phyloP scores from a whole-genome alignment of 2,113 vertebrate genomes.

The Rhynchomys soricoides region DNA sequence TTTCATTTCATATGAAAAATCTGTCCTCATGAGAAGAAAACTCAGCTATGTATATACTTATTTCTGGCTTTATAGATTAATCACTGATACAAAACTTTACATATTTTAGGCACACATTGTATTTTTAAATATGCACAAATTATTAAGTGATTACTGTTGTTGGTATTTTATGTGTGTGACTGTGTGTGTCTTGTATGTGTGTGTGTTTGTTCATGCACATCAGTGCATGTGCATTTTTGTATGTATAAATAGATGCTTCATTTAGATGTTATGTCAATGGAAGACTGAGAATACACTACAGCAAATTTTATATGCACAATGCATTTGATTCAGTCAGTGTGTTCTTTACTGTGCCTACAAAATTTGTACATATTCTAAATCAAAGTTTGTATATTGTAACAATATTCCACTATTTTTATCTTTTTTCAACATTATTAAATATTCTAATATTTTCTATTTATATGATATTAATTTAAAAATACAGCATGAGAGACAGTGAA shows the following conservation, averaged over 20 bases:
- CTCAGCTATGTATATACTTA: not conserved
- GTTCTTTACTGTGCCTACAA: rapidly evolving
- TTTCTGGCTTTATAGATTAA: not conserved
- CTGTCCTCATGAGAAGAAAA: not conserved
- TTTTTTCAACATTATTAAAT: not conserved
- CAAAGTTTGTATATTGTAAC: not conserved
- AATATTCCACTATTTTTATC: not conserved
- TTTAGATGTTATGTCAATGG: not conserved
- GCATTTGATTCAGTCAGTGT: not conserved
- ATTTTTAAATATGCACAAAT: not conserved
- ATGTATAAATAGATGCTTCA: not conserved
- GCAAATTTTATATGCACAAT: not conserved
- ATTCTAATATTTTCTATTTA: not conserved
- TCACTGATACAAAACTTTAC: not conserved
- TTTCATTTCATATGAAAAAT: not conserved
- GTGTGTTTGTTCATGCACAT: no score
- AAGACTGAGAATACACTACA: not conserved
- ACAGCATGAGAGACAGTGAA: no score
- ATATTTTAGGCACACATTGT: not conserved
- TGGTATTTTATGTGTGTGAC: not conserved
- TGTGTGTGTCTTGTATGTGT: not conserved
- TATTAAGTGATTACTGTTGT: not conserved
- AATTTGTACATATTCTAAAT: no score
- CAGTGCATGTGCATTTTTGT: not conserved
- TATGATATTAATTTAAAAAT: not conserved